phyloP scores from a whole-genome alignment of 2,888 invertebrate genomes.

The Habroteleia sp. region DNA sequence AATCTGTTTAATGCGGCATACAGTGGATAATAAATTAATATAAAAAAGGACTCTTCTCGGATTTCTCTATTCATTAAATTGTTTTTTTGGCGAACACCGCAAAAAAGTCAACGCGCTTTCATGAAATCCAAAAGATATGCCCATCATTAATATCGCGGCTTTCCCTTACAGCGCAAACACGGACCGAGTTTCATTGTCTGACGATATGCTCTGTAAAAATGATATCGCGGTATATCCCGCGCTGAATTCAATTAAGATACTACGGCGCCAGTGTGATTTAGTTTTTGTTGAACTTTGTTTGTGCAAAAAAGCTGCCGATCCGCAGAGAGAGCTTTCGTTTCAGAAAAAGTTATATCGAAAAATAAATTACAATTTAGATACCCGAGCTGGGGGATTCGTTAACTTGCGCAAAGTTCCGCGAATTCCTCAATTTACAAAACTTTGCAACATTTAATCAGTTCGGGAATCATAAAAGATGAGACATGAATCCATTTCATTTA shows the following conservation, averaged over 20 bases:
- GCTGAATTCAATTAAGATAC: constrained; percentile 39
- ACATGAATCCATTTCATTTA: constrained; percentile 5
- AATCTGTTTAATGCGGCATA: too few species aligned
- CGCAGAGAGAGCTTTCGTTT: background rate
- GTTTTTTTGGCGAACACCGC: constrained; percentile 12
- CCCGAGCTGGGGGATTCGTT: background rate
- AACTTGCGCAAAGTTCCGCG: constrained; percentile 5
- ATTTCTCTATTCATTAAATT: constrained; percentile 1
- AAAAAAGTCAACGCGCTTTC: constrained; percentile 30
- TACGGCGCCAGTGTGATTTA: constrained; percentile 2
- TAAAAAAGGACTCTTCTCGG: too few species aligned
- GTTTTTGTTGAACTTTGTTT: constrained; percentile 3
- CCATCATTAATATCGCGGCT: constrained; percentile 45
- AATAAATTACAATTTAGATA: constrained; percentile 31
- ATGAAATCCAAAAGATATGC: constrained; percentile 38
- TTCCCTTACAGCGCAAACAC: constrained; percentile 33
- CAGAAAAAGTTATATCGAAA: constrained; percentile 21
- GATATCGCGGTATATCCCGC: constrained; percentile 12
- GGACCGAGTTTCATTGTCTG: constrained; percentile 26
- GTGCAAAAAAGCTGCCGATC: background rate
- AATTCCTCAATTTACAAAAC: constrained; percentile 45
- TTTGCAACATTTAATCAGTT: constrained; percentile 40
- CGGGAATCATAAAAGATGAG: constrained; percentile 11
- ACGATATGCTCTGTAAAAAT: constrained; percentile 29
- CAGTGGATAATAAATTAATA: too few species aligned